Base-by-base conservation (phyloP, 2,113 vertebrate species). In the Accipiter cooperii region DNA sequence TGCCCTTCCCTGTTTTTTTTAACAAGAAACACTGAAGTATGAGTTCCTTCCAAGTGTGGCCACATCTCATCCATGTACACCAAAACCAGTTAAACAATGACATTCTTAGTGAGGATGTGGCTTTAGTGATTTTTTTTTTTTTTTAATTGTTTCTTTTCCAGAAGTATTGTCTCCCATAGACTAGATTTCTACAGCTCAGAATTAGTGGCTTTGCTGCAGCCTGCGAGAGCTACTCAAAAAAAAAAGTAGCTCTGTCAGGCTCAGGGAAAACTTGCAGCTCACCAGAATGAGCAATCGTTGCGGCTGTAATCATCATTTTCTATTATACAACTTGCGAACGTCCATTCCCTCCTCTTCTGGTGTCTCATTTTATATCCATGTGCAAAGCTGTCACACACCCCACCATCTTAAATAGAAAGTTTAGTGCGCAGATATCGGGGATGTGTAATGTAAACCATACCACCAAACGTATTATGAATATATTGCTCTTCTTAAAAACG, bases 401-500 rank as follows among this genome's bases (percentile, higher is more conserved):
- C 89, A 82, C 74, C 78, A 69, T 81, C 91, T 97, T 96, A 92
- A 96, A 87, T 24, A 28, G 91, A 92, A 96, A 92, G 95, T 84
- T 93, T 81, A 96, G 95, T 47, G 88, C 13, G 24, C 54, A 92
- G 96, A 93, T 97, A 97, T 88, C 73, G 65, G 77, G 95, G 93
- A 97, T 85, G 91, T 54, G 81, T 98, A 98, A 98, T 97, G 93
- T 87, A 96, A 98, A 98, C 96, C 97, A 98, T 96, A 93, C 95
- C 97, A 75, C 96, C 93, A 94, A 98, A 97, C 78, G 96, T 89
- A 97, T 97, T 97, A 98, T 98, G 98, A 99, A 98, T 99, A 98
- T 99, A 99, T 99, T 98, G 98, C 98, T 98, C 98, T 98, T 98
- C 98, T 99, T 98, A 98, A 98, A 98, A 98, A 98, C 98, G 98